Base-by-base conservation (phyloP, 2,797 vertebrate species). In the Acrossocheilus fasciatus region DNA sequence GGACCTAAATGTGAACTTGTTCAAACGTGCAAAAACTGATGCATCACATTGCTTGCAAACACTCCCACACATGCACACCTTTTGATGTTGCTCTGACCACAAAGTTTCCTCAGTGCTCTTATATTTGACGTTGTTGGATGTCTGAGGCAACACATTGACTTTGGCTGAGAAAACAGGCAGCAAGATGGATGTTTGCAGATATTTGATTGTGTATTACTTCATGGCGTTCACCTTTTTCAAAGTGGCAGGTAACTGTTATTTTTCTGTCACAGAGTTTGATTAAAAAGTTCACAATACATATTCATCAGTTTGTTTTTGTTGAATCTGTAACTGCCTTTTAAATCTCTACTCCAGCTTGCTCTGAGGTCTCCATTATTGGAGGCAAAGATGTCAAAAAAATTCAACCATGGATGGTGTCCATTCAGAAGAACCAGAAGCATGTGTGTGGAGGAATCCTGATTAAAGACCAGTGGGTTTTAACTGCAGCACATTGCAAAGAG, bases 401-500 rank as follows among this genome's bases (percentile, higher is more conserved):
- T 43, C 77, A 64, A 41, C 85, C 88, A 1, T 92, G 92, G 91
- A 88, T 92, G 85, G 91, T 87, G 12, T 92, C 92, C 10, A 26
- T 92, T 36, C 91, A 92, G 74, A 18, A 2, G 2, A 0, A 84
- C 0, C 0, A 73, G 2, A 4, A 0, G 0, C 92, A 92, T 43
- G 14, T 82, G 14, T 92, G 91, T 86, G 91, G 92, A 26, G 92
- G 92, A 68, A 84, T 73, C 39, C 81, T 92, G 41, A 86, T 92
- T 68, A 36, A 87, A 34, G 9, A 84, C 15, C 85, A 89, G 34
- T 92, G 91, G 91, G 90, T 92, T 81, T 86, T 92, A 23, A 91
- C 92, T 2, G 81, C 91, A 30, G 90, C 90, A 7, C 54, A 90
- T 70, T 92, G 92, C 14, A 23, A 75, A 70, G 0, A 0, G 90